Percentiles rank a stretch among this genome's conserved stretches.
Evolutionary conservation across 2,113 vertebrate species (phyloP).

Genomic region (Bagarius yarrelli): DNA sequence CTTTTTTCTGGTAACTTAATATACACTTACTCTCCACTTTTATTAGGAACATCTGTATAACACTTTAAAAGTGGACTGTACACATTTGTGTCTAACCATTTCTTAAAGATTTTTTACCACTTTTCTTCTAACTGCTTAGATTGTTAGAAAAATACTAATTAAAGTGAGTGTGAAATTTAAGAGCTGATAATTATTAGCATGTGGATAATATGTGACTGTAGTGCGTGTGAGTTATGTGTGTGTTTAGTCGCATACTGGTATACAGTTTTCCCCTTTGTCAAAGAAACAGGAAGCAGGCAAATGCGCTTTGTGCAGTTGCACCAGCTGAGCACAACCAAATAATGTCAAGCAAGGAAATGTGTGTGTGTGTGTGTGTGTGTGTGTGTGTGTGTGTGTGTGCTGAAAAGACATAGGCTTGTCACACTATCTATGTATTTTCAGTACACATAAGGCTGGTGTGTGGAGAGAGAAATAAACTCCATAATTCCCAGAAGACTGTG

Average conservation of each 20-base stretch:
- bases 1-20: neutral
- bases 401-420: neutral
- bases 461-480: no score
- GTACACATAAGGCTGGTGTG: no score
- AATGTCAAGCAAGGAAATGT: conserved; percentile 1
- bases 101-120: conserved; percentile 37
- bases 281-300: conserved; percentile 41
- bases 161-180: conserved; percentile 54
- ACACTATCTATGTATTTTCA: no score
- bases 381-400: conserved; percentile 17
- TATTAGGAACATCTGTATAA: neutral
- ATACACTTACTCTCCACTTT: neutral
- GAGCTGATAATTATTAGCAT: conserved; percentile 62
- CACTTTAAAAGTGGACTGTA: neutral
- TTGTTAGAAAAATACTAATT: conserved; percentile 56
- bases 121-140: conserved; percentile 57
- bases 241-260: conserved; percentile 14
- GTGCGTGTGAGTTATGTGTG: conserved; percentile 18
- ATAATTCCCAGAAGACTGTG: no score
- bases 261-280: neutral
- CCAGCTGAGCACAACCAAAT: conserved; percentile 43
- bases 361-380: conserved; percentile 23
- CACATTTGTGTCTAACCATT: neutral
- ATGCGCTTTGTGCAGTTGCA: conserved; percentile 34
- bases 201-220: conserved; percentile 33